Conservation (phyloP, 2,797 vertebrate species). For the Falco novaeseelandiae region DNA sequence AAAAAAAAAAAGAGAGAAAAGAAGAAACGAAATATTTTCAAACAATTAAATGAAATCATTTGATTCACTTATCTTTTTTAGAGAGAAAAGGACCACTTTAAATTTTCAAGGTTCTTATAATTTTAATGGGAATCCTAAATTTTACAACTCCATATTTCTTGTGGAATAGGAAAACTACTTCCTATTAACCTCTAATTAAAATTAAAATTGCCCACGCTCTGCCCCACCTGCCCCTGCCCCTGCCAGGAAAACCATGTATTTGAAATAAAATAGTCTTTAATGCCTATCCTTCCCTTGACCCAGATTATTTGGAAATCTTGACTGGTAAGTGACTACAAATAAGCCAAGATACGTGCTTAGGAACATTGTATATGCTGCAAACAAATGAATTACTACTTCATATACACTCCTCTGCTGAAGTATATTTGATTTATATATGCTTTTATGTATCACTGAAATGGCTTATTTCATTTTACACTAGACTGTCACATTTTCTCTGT, state of each 20-base stretch:
- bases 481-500: not conserved
- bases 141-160: not conserved
- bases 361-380: not conserved
- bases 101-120: not conserved
- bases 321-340: not conserved
- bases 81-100: not conserved
- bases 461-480: not conserved
- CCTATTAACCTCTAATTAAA: not conserved
- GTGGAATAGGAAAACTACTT: not conserved
- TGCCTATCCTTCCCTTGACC: fast-evolving
- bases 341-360: not conserved
- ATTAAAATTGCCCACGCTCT: fast-evolving
- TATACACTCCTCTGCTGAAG: not conserved
- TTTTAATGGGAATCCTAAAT: not conserved
- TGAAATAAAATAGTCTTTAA: not conserved
- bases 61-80: not conserved
- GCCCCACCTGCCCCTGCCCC: fast-evolving
- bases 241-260: not conserved
- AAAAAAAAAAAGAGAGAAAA: fast-evolving
- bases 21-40: not conserved
- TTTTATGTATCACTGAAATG: not conserved
- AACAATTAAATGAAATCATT: not conserved
- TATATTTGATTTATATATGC: not conserved
- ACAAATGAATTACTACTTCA: not conserved
- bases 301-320: not conserved